Base-by-base conservation (phyloP, 2,113 vertebrate genomes). In the Bubo blakistoni region DNA sequence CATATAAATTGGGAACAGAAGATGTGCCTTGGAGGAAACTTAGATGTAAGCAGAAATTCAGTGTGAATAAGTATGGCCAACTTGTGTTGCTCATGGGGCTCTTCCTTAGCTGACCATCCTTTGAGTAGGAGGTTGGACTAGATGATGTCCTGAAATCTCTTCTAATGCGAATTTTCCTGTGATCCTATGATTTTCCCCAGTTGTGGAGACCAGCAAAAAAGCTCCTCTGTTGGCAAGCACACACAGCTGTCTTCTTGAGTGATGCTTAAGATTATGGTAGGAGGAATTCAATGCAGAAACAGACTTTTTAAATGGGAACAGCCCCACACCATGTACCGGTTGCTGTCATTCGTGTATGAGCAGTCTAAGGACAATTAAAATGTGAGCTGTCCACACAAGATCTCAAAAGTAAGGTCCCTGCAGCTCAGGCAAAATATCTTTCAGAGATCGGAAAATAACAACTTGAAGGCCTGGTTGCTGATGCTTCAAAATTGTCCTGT, bases 171-270 rank as follows among this genome's bases (percentile, higher is more conserved):
- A 74, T 90, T 88, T 70, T 92, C 21, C 46, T 80, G 6, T 69
- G 59, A 81, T 73, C 29, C n/a, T 81, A 13, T 25, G 18, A n/a
- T 76, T 92, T 95, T 30, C 46, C n/a, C 51, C 29, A 44, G 15
- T 47, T 85, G 78, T 44, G 36, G 66, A 90, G 52, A 79, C 55
- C 47, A 82, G 61, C 32, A 82, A 57, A 83, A 86, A 86, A 76
- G 15, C 66, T 77, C 30, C 34, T 92, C 30, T 73, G 72, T 79
- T 9, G 17, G 36, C 25, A 4, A 19, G 26, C 30, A 26, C 40
- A 32, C 47, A 49, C 40, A 93, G 65, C 32, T 88, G 54, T 57
- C 70, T 66, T 70, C 57, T 69, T 72, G 74, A 69, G 18, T 61
- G 81, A 76, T 69, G 46, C n/a, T 82, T 81, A 85, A 49, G 25